phyloP scores from a whole-genome alignment of 2,888 invertebrate genomes.

The Osedax frankpressi region DNA sequence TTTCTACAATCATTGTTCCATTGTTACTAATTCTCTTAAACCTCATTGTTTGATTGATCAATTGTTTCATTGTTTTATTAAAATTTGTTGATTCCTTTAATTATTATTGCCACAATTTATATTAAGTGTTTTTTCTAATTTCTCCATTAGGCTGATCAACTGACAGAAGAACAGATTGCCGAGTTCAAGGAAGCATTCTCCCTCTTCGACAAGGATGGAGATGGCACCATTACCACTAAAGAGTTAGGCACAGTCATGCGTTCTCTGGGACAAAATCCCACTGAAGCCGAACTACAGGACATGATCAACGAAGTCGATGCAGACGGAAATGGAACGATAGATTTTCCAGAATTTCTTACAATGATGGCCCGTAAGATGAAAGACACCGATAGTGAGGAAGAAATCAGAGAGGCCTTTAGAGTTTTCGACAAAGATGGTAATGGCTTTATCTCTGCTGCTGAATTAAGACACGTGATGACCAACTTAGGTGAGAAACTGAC shows the following conservation, averaged over 20 bases:
- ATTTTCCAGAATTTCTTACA: slow-evolving; percentile 98
- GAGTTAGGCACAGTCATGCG: slow-evolving; percentile 98
- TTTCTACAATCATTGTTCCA: too few species aligned
- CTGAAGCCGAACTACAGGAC: slow-evolving; percentile 96
- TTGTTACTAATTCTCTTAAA: too few species aligned
- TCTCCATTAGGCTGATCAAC: slow-evolving; percentile 24
- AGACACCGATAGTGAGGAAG: slow-evolving; percentile 95
- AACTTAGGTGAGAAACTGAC: slow-evolving; percentile 97
- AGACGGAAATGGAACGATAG: slow-evolving; percentile 91
- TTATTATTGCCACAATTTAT: neutral
- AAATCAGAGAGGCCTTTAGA: slow-evolving; percentile 96
- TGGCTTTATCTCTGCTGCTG: slow-evolving; percentile 94
- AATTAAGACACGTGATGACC: slow-evolving; percentile 97
- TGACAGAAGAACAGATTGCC: slow-evolving; percentile 28
- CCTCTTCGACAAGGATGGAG: slow-evolving; percentile 98
- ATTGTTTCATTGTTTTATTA: too few species aligned
- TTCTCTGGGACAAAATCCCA: slow-evolving; percentile 96
- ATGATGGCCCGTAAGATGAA: slow-evolving; percentile 99
- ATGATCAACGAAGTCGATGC: slow-evolving; percentile 99
- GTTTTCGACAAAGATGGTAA: slow-evolving; percentile 97
- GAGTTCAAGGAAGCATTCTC: slow-evolving; percentile 99
- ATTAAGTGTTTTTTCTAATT: slow-evolving; percentile 2
- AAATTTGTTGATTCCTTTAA: too few species aligned
- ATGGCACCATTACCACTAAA: slow-evolving; percentile 98
- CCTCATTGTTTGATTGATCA: too few species aligned